These are phyloP conservation scores for Tachystola acroxantha DNA, from an alignment of 2,888 invertebrate species.

Conservation along the genomic window DNA sequence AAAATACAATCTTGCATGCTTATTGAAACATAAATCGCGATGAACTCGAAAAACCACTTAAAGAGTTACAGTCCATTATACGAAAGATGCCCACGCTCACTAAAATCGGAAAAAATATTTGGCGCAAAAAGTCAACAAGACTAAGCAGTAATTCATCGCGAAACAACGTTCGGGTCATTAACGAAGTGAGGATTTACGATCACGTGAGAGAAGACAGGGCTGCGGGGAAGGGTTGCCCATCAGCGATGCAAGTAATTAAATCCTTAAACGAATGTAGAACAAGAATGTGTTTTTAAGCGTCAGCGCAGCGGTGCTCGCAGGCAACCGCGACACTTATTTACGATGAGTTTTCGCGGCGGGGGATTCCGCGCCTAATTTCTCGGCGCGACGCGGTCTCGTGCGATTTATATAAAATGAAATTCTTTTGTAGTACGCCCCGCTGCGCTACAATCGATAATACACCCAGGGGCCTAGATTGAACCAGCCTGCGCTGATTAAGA, in stretches of 20 bases:
- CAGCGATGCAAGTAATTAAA: slow-evolving; percentile 71
- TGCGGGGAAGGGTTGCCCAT: slow-evolving; percentile 36
- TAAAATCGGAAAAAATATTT: slow-evolving; percentile 57
- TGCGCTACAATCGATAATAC: slow-evolving; percentile 67
- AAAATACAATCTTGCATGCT: slow-evolving; percentile 52
- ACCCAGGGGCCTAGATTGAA: slow-evolving; percentile 57
- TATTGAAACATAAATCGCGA: slow-evolving; percentile 63
- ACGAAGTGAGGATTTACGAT: slow-evolving; percentile 70
- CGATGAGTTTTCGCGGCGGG: slow-evolving; percentile 74
- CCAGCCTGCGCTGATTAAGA: slow-evolving; percentile 57
- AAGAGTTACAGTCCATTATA: slow-evolving; percentile 57
- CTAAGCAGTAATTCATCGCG: slow-evolving; percentile 66
- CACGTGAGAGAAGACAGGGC: slow-evolving; percentile 43
- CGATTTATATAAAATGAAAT: slow-evolving; percentile 73
- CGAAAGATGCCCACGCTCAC: slow-evolving; percentile 57
- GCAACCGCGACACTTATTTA: slow-evolving; percentile 67
- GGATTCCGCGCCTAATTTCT: slow-evolving; percentile 71
- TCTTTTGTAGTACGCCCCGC: slow-evolving; percentile 68
- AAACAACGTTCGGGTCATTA: slow-evolving; percentile 63
- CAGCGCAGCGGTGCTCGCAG: slow-evolving; percentile 42
- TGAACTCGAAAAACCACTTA: slow-evolving; percentile 67
- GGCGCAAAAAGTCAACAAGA: slow-evolving; percentile 60
- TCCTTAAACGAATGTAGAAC: slow-evolving; percentile 73
- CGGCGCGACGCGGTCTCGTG: slow-evolving; percentile 68
- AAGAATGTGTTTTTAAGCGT: slow-evolving; percentile 65